These are phyloP conservation scores for Physeter macrocephalus DNA, from an alignment of 2,113 vertebrate species.

Conservation along the genomic window DNA sequence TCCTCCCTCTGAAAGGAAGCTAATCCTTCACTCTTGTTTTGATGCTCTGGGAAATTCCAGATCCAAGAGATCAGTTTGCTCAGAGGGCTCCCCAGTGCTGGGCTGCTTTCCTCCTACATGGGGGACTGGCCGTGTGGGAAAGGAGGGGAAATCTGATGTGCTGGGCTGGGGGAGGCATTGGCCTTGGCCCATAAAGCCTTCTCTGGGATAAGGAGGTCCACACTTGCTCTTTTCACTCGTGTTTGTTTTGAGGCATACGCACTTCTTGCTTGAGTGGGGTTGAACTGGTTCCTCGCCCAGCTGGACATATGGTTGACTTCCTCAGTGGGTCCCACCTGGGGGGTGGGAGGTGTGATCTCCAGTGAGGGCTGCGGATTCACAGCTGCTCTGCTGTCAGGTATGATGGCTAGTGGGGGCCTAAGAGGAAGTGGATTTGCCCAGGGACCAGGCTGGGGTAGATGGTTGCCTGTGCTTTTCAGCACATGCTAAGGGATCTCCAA, in stretches of 20 bases:
- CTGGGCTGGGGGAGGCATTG: background rate
- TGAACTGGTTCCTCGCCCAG: background rate
- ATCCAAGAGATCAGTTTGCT: background rate
- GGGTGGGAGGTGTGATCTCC: background rate
- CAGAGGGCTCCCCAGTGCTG: background rate
- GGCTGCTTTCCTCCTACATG: background rate
- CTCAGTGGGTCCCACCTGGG: background rate
- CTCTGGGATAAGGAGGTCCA: background rate
- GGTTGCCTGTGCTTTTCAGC: background rate
- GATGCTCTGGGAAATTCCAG: background rate
- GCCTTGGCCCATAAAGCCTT: background rate
- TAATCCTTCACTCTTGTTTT: background rate
- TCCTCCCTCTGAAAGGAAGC: background rate
- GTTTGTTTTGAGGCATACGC: background rate
- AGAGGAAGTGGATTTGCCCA: background rate
- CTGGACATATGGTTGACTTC: conserved; percentile 30
- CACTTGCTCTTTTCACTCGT: background rate
- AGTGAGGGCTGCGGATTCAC: background rate
- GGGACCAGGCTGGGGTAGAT: background rate
- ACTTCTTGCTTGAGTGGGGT: background rate
- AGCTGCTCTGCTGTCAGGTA: conserved; percentile 25
- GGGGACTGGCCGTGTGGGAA: background rate
- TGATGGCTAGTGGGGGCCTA: background rate
- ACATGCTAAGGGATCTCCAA: background rate
- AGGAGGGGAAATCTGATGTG: background rate